phyloP scores from a whole-genome alignment of 2,888 invertebrate genomes.

The Nomada ruficornis region DNA sequence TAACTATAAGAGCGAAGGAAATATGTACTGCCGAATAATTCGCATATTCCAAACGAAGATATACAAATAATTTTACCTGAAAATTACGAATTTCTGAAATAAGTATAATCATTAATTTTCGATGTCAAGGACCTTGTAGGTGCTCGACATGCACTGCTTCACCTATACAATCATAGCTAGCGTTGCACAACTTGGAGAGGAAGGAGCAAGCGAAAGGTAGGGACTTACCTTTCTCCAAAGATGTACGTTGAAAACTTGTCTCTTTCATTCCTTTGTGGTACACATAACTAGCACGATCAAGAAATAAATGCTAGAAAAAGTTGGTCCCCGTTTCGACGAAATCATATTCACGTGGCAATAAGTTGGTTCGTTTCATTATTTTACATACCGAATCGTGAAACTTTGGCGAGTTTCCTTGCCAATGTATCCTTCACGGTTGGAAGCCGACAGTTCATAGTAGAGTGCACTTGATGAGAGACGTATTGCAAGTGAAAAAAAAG shows the following conservation, averaged over 20 bases:
- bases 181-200: slow-evolving; percentile 25
- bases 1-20: neutral
- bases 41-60: neutral
- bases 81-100: neutral
- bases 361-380: neutral
- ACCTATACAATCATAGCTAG: neutral
- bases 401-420: neutral
- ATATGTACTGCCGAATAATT: neutral
- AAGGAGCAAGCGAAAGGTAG: slow-evolving; percentile 55
- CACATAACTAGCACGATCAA: slow-evolving; percentile 18
- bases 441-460: slow-evolving; percentile 9
- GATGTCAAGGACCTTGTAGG: neutral
- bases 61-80: too few species aligned
- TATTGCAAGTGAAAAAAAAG: neutral
- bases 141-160: neutral
- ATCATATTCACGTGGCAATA: neutral
- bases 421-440: neutral
- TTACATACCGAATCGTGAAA: neutral
- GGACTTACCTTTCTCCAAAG: slow-evolving; percentile 65
- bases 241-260: slow-evolving; percentile 47
- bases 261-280: slow-evolving; percentile 28
- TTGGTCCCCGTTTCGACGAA: too few species aligned
- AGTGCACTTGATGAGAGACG: slow-evolving; percentile 11
- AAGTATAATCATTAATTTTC: neutral
- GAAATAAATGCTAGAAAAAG: neutral